A percentile compares a stretch with the other conserved stretches of the same genome.
Evolutionary conservation across 2,797 vertebrate species (phyloP).

Genomic region (Onychomys torridus): DNA sequence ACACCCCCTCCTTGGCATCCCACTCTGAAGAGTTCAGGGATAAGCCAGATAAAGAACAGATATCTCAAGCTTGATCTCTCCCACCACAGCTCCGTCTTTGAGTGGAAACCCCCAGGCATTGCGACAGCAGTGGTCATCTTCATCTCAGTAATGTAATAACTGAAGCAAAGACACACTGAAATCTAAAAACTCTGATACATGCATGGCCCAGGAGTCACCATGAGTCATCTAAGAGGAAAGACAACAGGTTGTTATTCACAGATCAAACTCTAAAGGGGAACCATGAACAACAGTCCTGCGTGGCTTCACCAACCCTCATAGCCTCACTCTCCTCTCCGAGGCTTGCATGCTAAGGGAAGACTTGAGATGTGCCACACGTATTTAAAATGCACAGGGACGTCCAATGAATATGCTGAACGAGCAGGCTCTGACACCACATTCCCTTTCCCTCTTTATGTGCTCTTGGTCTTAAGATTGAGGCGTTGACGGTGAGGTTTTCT

Average conservation of each 20-base stretch:
- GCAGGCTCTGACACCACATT: background rate
- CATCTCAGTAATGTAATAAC: rapidly evolving
- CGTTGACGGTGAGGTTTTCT: conserved; percentile 61
- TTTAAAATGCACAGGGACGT: conserved; percentile 43
- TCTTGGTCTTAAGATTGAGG: conserved; percentile 73
- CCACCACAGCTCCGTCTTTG: background rate
- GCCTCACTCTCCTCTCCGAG: background rate
- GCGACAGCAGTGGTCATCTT: background rate
- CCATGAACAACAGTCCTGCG: background rate
- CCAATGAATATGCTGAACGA: conserved; percentile 42
- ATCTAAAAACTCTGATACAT: background rate
- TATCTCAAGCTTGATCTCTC: background rate
- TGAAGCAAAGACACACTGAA: background rate
- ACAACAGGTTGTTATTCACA: conserved; percentile 42
- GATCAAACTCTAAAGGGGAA: background rate
- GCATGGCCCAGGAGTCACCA: background rate
- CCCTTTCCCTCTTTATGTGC: conserved; percentile 46
- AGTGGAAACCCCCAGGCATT: background rate
- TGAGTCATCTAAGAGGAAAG: background rate
- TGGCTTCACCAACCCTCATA: background rate
- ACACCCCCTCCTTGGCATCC: background rate
- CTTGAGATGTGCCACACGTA: background rate
- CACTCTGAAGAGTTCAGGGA: background rate
- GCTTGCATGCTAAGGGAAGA: conserved; percentile 50
- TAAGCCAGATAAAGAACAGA: background rate